These are phyloP conservation scores for Serilophus lunatus DNA, from an alignment of 2,113 vertebrate genomes.

Conservation along the genomic window DNA sequence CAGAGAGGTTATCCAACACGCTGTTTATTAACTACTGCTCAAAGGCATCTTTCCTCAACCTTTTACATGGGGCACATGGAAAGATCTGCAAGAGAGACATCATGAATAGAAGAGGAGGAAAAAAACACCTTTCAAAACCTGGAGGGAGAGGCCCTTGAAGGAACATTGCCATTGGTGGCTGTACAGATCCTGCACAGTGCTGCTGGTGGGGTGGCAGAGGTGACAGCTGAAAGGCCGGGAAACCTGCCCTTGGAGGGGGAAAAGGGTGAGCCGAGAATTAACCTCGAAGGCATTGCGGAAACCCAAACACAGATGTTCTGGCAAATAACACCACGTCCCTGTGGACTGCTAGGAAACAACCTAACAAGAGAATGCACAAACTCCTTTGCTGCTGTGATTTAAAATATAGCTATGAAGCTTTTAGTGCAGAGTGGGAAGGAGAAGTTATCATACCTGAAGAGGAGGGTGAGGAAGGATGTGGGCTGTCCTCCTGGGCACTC, in stretches of 20 bases:
- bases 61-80: not conserved
- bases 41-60: not conserved
- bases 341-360: not conserved
- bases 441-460: conserved; percentile 87
- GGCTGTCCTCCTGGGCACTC: conserved; percentile 96
- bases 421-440: not conserved
- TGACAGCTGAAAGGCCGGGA: not conserved
- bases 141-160: not conserved
- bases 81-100: not conserved
- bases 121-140: not conserved
- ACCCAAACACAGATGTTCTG: conserved; percentile 32
- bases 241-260: not conserved
- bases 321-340: not conserved
- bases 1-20: not conserved
- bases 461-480: conserved; percentile 95
- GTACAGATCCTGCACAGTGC: not conserved
- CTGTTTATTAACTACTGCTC: not conserved
- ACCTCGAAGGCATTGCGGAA: not conserved
- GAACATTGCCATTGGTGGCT: not conserved
- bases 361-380: not conserved
- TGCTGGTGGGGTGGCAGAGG: not conserved
- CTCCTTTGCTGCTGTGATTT: not conserved
- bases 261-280: not conserved
- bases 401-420: not conserved
- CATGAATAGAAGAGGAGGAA: not conserved